phyloP scores from a whole-genome alignment of 2,113 vertebrate genomes.

The Myotis lucifugus region DNA sequence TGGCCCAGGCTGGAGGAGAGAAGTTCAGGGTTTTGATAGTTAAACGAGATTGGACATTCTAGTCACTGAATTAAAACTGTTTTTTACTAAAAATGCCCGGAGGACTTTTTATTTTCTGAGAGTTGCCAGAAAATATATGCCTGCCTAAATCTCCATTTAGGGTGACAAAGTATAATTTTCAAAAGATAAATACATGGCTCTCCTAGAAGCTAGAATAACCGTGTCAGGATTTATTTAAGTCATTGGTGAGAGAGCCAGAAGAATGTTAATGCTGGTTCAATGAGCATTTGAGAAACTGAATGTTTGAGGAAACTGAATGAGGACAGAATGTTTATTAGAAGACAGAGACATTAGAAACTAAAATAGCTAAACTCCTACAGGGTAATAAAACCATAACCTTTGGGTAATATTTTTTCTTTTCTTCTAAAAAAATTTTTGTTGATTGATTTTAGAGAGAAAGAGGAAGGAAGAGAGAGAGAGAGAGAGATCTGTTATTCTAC shows the following conservation, averaged over 20 bases:
- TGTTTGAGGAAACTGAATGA: constrained; percentile 8
- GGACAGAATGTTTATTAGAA: neutral
- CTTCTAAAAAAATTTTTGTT: neutral
- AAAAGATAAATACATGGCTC: neutral
- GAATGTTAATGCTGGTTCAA: neutral
- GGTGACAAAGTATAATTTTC: neutral
- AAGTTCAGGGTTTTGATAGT: neutral
- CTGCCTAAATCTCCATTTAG: neutral
- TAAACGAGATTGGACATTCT: neutral
- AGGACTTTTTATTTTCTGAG: constrained; percentile 32
- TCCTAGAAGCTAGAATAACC: neutral
- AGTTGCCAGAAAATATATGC: neutral
- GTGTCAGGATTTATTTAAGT: neutral
- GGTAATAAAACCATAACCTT: neutral
- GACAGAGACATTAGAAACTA: neutral
- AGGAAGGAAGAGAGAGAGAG: neutral
- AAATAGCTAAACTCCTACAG: neutral
- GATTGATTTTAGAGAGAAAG: neutral
- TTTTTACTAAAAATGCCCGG: constrained; percentile 12
- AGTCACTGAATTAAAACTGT: neutral
- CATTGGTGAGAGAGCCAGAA: neutral
- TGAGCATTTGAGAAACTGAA: neutral
- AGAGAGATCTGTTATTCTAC: neutral
- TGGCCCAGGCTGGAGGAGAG: neutral
- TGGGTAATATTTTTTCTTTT: neutral